Conservation (phyloP, 2,797 vertebrate genomes). For the Spheniscus humboldti region DNA sequence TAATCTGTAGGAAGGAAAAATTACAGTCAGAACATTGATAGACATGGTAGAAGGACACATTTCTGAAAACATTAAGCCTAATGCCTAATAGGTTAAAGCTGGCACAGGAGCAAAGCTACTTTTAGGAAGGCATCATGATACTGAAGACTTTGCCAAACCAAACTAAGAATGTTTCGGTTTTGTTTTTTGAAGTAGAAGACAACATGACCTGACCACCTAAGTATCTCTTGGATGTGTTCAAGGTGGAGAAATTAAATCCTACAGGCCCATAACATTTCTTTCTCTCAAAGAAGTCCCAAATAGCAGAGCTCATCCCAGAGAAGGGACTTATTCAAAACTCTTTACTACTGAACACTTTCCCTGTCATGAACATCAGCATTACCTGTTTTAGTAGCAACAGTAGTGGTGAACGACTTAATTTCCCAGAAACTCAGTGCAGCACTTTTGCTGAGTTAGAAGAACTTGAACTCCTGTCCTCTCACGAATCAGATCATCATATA, state of each 20-base stretch:
- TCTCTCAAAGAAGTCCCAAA: background rate
- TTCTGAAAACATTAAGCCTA: background rate
- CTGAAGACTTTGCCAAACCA: background rate
- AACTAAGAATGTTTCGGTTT: background rate
- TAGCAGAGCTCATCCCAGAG: background rate
- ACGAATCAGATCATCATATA: rapidly evolving
- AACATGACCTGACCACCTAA: background rate
- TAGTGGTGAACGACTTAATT: background rate
- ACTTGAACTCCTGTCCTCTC: background rate
- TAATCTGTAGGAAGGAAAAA: background rate
- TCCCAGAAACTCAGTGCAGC: background rate
- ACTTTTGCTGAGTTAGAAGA: background rate
- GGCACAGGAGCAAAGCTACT: background rate
- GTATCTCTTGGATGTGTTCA: background rate
- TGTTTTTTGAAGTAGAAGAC: background rate
- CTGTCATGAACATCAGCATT: background rate
- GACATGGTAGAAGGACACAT: background rate
- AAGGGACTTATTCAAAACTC: background rate
- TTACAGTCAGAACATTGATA: background rate
- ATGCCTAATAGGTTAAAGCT: background rate
- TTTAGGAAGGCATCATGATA: background rate
- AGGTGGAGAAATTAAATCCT: background rate
- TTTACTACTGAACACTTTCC: background rate
- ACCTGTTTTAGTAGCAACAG: background rate
- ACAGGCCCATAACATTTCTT: background rate